A percentile compares a stretch with the other conserved stretches of the same genome.
These are phyloP conservation scores for Polypterus bichir DNA, from an alignment of 2,113 vertebrate species.

Conservation along the genomic window DNA sequence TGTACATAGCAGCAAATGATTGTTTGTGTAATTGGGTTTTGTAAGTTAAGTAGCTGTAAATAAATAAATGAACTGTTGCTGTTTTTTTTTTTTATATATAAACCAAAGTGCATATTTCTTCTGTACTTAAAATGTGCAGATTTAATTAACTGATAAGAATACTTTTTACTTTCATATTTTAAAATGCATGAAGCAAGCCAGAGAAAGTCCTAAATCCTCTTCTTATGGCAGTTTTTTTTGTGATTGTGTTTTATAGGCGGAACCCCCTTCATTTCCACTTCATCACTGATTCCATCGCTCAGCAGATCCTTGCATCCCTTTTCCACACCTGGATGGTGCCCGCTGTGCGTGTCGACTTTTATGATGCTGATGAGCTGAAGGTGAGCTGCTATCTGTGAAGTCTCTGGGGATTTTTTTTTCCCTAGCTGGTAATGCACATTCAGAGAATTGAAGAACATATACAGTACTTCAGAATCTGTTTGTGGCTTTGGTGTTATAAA, in stretches of 20 bases:
- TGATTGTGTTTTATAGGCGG: conserved; percentile 46
- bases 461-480: too few species aligned
- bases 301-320: conserved; percentile 84
- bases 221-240: not conserved
- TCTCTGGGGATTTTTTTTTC: too few species aligned
- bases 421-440: too few species aligned
- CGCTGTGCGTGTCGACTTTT: conserved; percentile 87
- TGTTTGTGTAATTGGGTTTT: too few species aligned
- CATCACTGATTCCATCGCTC: conserved; percentile 87
- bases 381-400: conserved; percentile 35
- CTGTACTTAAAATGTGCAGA: not conserved
- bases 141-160: too few species aligned
- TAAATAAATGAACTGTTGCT: not conserved
- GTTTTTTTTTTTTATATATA: not conserved
- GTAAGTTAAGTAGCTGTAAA: too few species aligned
- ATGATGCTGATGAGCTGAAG: conserved; percentile 94
- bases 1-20: too few species aligned
- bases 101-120: not conserved
- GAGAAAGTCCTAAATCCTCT: too few species aligned
- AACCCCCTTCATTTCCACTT: conserved; percentile 97
- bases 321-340: conserved; percentile 98
- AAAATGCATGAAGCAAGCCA: too few species aligned
- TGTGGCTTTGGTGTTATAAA: too few species aligned
- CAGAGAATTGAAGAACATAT: too few species aligned
- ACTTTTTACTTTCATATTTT: too few species aligned